Conservation (phyloP, 2,888 invertebrate species). For the Zhuqinia jingwanae region DNA sequence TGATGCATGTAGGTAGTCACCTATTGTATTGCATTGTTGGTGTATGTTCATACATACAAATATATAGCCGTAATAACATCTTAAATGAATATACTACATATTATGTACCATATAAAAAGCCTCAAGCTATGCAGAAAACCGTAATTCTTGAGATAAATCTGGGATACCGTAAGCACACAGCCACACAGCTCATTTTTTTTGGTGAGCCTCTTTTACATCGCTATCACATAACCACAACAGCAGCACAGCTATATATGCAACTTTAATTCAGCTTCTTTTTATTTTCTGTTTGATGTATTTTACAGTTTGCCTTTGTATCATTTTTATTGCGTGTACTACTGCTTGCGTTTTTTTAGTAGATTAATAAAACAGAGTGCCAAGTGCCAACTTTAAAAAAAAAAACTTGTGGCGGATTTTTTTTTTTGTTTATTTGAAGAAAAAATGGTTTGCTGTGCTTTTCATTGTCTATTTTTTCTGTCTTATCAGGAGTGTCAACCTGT, state of each 20-base stretch:
- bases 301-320: conserved; percentile 54
- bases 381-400: conserved; percentile 30
- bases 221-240: not conserved
- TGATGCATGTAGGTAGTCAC: conserved; percentile 25
- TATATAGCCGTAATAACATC: conserved; percentile 8
- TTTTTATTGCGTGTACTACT: conserved; percentile 51
- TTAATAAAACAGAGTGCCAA: conserved; percentile 56
- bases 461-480: conserved; percentile 4
- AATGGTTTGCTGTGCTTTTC: not conserved
- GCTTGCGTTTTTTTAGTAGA: conserved; percentile 33
- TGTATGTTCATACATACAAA: too few relatives aligned
- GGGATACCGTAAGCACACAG: conserved; percentile 69
- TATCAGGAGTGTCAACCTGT: conserved; percentile 29
- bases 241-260: not conserved
- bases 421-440: not conserved
- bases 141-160: conserved; percentile 71
- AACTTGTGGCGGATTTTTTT: conserved; percentile 50
- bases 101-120: conserved; percentile 63
- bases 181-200: conserved; percentile 46
- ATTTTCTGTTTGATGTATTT: not conserved
- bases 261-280: not conserved
- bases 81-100: too few relatives aligned
- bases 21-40: conserved; percentile 24
- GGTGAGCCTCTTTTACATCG: conserved; percentile 35
- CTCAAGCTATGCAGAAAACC: conserved; percentile 68